Conservation (phyloP, 2,797 vertebrate genomes). For the Xiphophorus birchmanni region DNA sequence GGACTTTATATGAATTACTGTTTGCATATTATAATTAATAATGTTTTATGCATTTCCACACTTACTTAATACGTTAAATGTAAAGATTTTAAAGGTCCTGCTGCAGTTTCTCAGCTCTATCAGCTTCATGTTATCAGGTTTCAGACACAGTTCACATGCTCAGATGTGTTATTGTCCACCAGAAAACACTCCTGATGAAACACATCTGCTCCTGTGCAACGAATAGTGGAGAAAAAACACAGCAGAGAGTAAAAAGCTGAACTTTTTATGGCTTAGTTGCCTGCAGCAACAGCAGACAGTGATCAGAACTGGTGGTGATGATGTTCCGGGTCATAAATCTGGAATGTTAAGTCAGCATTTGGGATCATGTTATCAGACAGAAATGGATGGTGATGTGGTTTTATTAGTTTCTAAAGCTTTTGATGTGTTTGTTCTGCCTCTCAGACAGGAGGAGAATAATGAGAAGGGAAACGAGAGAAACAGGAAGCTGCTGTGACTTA, state of each 20-base stretch:
- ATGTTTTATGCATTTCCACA: neutral
- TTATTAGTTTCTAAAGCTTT: neutral
- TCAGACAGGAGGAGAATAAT: neutral
- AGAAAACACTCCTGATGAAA: constrained; percentile 4
- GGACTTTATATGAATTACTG: neutral
- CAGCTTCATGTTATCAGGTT: constrained; percentile 31
- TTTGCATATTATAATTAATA: neutral
- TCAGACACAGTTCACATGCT: constrained; percentile 14
- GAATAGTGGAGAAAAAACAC: neutral
- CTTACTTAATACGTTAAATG: neutral
- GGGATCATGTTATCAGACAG: neutral
- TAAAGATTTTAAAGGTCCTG: constrained; percentile 11
- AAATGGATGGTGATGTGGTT: neutral
- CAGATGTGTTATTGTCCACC: neutral
- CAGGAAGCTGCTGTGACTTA: constrained; percentile 23
- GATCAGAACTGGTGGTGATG: neutral
- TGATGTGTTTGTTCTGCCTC: neutral
- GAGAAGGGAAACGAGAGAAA: neutral
- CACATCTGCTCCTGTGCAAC: neutral
- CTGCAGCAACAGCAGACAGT: neutral
- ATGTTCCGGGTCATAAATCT: neutral
- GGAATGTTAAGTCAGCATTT: neutral
- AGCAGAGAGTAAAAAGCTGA: neutral
- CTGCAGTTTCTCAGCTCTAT: constrained; percentile 8
- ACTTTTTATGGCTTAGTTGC: neutral